Evolutionary conservation across 2,797 vertebrate species (phyloP), one percentile per base, ranked within the genome.

Genomic region (Darevskia nairensis): DNA sequence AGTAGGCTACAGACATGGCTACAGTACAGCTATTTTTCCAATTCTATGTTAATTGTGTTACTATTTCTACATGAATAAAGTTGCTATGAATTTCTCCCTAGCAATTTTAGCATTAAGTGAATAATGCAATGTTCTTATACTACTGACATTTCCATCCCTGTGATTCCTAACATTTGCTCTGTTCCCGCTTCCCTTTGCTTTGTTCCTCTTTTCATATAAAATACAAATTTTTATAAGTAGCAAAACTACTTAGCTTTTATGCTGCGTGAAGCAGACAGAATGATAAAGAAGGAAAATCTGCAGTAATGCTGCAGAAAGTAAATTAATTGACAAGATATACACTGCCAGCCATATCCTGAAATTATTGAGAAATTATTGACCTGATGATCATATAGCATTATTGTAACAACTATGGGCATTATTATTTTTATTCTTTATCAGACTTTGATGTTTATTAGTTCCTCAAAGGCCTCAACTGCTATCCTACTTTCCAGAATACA

Each of bases 271-370:
- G 0, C 0, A 13, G 82, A 1, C 4, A 25, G 6, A 80, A 1
- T 50, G 35, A 41, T 77, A 82, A 77, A 46, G 29, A 85, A 85
- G 55, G 39, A 72, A 41, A 21, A 85, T 27, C 6, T 66, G 15
- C 19, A 75, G 41, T 17, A 82, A 86, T 29, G 81, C 35, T 91
- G 86, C n/a, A 77, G 79, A 89, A 72, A 17, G 6, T 44, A 86
- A 32, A 84, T 79, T 84, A 75, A 27, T 19, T 64, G 86, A 86
- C 3, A 41, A 64, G 79, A 64, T 25, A n/a, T 61, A 10, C 29
- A 32, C 44, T 78, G 27, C 76, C 10, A 78, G 13, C 27, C 23
- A 46, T 13, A 78, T 13, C 5, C 32, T 8, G 29, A 15, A 55
- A 59, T 7, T 19, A 44, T 44, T n/a, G 27, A 55, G 19, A 44